Base-by-base conservation (phyloP, 1,140 invertebrate species). In the Drosophila arawakana region DNA sequence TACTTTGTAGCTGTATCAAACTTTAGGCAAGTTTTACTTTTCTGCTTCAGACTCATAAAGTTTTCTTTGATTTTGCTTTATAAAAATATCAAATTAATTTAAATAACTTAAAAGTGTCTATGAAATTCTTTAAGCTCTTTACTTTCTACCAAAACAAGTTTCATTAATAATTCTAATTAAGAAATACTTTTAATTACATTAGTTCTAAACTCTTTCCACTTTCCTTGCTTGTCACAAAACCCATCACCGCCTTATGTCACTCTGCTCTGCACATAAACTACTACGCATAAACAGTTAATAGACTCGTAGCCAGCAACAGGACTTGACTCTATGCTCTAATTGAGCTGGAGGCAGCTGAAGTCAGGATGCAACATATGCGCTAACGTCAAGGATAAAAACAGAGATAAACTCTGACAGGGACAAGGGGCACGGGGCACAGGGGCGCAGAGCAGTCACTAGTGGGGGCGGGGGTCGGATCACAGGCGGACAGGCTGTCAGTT, bases 401-500 rank as follows among this genome's bases (percentile, higher is more conserved):
- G 80, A 80, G 80, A 89, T 84, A 70, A 84, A 88, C 71, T 78
- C 59, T 54, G 43, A 30, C 34, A 41, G 71, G 35, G 34, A 10
- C 52, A 58, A 35, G 25, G 25, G 11, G 44, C 55, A 50, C 30
- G 39, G 25, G 67, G 69, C 35, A 8, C 35, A 73, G 68, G 69
- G 69, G 55, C 49, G 3, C 25, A 11, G n/a, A 7, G 13, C 41
- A 35, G 25, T 9, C 15, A 10, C 46, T 44, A 57, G 35, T 21
- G 15, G 25, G 50, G 35, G 10, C 15, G 35, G 60, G 57, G 66
- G 74, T 81, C 78, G 78, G 70, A 83, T 78, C 74, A 49, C 81
- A 82, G 83, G 65, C 70, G 86, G 84, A 88, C 84, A 84, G 84
- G 47, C 90, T 91, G 90, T 91, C 90, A 91, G 74, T 86, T 82